Percentiles rank a stretch among this genome's conserved stretches.
phyloP scores from a whole-genome alignment of 92 coral and sea anemone species.

The Porites rus region DNA sequence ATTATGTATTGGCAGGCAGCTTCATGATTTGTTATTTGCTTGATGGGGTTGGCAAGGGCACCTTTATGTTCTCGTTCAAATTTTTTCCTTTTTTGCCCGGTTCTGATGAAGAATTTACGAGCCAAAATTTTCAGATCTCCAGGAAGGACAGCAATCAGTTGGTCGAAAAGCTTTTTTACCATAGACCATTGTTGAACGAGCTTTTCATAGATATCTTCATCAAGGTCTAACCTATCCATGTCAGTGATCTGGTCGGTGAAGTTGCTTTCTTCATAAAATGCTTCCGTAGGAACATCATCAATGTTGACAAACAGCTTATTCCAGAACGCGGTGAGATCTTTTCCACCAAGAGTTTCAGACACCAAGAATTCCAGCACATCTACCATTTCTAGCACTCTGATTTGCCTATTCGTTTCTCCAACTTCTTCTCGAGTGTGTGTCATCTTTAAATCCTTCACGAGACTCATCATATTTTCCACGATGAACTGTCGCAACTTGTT shows the following conservation, averaged over 20 bases:
- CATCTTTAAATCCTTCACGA: slow-evolving; percentile 6
- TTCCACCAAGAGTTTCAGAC: slow-evolving; percentile 9
- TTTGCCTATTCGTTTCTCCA: slow-evolving; percentile 2
- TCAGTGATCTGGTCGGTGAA: slow-evolving; percentile 4
- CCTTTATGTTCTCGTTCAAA: slow-evolving; percentile 6
- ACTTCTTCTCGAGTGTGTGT: neutral
- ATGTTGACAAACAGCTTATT: slow-evolving; percentile 30
- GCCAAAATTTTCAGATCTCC: slow-evolving; percentile 18
- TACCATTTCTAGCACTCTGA: slow-evolving; percentile 19
- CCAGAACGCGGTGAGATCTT: slow-evolving; percentile 1
- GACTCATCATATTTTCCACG: slow-evolving; percentile 20
- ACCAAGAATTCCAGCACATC: neutral
- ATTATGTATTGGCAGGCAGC: neutral
- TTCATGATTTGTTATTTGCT: neutral
- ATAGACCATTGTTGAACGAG: neutral
- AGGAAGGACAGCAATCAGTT: neutral
- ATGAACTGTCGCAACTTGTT: slow-evolving; percentile 30
- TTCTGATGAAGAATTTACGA: neutral
- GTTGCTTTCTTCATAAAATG: neutral
- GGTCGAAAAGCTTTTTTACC: neutral
- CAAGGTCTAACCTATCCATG: neutral
- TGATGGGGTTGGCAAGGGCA: neutral
- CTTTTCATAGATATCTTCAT: neutral
- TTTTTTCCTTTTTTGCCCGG: neutral
- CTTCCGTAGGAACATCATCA: neutral